Evolutionary conservation across 2,797 vertebrate species (phyloP).

Genomic region (Muscicapa striata): DNA sequence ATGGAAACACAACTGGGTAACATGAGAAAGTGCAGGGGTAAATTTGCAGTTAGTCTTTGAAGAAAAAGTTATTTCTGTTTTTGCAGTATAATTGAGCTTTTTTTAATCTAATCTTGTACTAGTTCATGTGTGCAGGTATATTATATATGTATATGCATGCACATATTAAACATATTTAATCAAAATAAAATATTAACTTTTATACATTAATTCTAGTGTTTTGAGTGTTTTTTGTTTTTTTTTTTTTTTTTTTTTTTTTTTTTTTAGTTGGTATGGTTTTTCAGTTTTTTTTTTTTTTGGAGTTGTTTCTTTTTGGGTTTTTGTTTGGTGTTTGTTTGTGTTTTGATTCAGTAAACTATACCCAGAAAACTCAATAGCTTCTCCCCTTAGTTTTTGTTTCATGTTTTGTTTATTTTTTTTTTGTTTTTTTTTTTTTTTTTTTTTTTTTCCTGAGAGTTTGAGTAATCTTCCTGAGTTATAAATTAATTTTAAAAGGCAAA

Average conservation of each 20-base stretch:
- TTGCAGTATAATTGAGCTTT: background rate
- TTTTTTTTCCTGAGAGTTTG: background rate
- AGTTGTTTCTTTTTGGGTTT: no score
- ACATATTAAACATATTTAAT: background rate
- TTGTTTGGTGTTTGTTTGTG: no score
- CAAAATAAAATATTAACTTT: background rate
- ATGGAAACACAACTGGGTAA: conserved; percentile 38
- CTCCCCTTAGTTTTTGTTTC: background rate
- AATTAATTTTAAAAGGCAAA: background rate
- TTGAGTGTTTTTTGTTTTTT: background rate
- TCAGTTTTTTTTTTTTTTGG: background rate
- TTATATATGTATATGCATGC: background rate
- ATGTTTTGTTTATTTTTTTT: background rate
- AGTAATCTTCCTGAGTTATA: background rate
- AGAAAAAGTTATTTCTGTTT: background rate
- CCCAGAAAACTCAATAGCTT: background rate
- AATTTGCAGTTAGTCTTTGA: conserved; percentile 26
- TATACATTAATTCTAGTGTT: background rate
- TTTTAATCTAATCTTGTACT: background rate
- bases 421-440: background rate
- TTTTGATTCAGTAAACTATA: background rate
- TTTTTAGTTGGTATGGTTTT: background rate
- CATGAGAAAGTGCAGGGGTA: background rate
- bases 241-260: background rate
- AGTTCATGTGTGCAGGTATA: background rate